Evolutionary conservation across 2,797 vertebrate genomes (phyloP), one percentile per base, ranked within the genome.

Genomic region (Zenarchopterus dispar): DNA sequence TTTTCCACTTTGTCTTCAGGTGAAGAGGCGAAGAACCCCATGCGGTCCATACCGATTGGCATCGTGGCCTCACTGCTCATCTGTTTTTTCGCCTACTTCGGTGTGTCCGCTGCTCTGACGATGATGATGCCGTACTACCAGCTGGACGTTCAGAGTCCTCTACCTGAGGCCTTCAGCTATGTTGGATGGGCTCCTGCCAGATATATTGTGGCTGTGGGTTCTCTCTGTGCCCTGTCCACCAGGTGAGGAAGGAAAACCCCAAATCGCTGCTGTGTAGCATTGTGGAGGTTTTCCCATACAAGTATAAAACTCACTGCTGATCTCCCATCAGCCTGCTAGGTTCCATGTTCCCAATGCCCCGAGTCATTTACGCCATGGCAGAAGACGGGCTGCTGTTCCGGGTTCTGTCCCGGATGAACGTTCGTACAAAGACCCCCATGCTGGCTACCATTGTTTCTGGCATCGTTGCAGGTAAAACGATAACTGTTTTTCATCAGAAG

Each of bases 321-420:
- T 65, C 11, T 76, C 21, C 11, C 51, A 45, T 24, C 63, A 99
- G 97, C 75, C 93, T 99, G 68, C 90, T 99, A 21, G 97, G 97
- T 65, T 97, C 96, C 18, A 99, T 99, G 96, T 99, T 99, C 74
- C 97, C 97, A 9, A 98, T 98, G 97, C 97, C 97, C 15, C 95
- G 97, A 0, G 96, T 99, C 19, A 97, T 99, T 85, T 97, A 97
- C 0, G 95, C 97, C 23, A 99, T 99, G 97, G 97, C 97, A 0
- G 95, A 98, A 60, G 97, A 99, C 0, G 97, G 97, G 2, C 92
- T 99, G 68, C 95, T 99, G 65, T 98, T 99, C 85, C 93, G 89
- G 6, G 56, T 50, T 45, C 92, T 99, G 65, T 95, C 95, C 66
- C 90, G 1, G 22, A 93, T 98, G 45, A 94, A 97, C 72, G 8